Conservation (phyloP, 2,888 invertebrate species). For the Cataglyphis cursor region DNA sequence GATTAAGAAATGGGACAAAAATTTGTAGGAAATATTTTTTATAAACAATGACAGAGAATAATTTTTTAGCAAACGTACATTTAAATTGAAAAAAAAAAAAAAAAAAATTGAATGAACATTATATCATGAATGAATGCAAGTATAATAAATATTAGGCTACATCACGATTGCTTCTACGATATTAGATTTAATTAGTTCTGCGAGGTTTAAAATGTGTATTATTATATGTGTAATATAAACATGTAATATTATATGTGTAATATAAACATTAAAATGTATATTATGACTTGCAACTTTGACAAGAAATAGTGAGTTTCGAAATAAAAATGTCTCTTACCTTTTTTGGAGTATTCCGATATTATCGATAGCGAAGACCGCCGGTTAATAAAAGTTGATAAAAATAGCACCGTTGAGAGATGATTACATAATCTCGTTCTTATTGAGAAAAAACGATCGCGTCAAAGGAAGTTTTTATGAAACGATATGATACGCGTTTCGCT, state of each 20-base stretch:
- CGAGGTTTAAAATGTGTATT: not conserved
- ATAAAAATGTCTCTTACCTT: conserved; percentile 34
- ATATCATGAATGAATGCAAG: not conserved
- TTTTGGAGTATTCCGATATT: conserved; percentile 7
- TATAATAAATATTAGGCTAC: not conserved
- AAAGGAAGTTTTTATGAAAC: conserved; percentile 43
- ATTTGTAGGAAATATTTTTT: not conserved
- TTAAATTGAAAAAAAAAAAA: not conserved
- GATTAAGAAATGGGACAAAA: not conserved
- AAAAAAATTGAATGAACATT: too few species aligned
- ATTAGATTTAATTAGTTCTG: not conserved
- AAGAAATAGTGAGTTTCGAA: not conserved
- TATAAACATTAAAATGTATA: not conserved
- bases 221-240: too few species aligned
- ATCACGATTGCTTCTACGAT: not conserved
- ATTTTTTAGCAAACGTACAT: not conserved
- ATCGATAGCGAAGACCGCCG: not conserved
- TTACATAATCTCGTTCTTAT: conserved; percentile 3
- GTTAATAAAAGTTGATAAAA: not conserved
- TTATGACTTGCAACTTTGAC: not conserved
- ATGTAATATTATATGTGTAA: too few species aligned
- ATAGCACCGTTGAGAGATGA: not conserved
- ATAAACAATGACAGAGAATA: not conserved
- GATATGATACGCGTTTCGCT: conserved; percentile 80
- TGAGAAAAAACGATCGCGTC: conserved; percentile 16